Conservation (phyloP, 2,113 vertebrate genomes). For the Caracal caracal region DNA sequence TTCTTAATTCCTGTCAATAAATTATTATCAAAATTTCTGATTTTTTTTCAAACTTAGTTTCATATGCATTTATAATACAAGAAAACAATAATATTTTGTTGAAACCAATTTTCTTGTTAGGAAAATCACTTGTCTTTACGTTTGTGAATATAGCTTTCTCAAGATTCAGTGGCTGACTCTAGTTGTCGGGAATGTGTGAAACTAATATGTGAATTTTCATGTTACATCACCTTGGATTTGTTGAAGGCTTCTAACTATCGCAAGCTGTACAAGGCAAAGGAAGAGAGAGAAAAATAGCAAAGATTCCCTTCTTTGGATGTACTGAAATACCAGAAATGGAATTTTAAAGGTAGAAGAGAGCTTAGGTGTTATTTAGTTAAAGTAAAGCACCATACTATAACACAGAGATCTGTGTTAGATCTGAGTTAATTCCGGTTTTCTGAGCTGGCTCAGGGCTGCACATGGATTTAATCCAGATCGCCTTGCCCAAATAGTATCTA, state of each 20-base stretch:
- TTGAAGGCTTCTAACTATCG: not conserved
- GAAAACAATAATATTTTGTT: not conserved
- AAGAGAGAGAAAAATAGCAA: not conserved
- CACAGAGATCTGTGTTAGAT: not conserved
- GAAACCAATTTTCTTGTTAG: not conserved
- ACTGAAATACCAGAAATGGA: not conserved
- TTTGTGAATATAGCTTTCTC: not conserved
- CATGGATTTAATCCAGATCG: not conserved
- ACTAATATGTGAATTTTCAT: conserved; percentile 6
- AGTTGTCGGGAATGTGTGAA: not conserved
- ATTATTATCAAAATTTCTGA: not conserved
- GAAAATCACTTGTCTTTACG: not conserved
- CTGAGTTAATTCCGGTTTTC: not conserved
- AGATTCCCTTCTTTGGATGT: not conserved
- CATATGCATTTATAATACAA: not conserved
- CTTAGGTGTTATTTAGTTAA: not conserved
- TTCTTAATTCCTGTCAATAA: not conserved
- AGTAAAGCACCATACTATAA: not conserved
- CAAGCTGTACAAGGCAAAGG: not conserved
- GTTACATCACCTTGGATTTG: not conserved
- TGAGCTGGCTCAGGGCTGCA: not conserved
- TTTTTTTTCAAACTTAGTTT: not conserved
- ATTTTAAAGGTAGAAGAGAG: not conserved
- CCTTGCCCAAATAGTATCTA: not conserved
- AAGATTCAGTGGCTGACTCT: not conserved